These are phyloP conservation scores for Pterocles burchelli DNA, from an alignment of 2,113 vertebrate genomes.

Conservation along the genomic window DNA sequence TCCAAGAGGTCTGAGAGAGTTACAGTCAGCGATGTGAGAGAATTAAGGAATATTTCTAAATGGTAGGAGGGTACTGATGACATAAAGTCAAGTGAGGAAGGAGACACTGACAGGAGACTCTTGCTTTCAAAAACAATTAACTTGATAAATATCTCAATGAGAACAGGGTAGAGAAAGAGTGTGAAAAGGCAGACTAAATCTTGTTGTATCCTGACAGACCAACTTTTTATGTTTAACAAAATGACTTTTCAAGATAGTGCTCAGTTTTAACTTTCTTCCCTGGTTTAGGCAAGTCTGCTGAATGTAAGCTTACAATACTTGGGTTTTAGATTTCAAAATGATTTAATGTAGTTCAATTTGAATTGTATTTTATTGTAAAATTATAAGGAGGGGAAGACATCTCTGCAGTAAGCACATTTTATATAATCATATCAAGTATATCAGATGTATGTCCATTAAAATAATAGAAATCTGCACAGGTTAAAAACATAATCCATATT, in stretches of 20 bases:
- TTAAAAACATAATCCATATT: background rate
- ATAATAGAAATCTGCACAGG: background rate
- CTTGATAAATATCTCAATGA: background rate
- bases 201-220: background rate
- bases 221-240: constrained; percentile 1
- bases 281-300: background rate
- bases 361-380: background rate
- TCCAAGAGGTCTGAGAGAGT: background rate
- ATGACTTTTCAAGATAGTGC: background rate
- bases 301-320: background rate
- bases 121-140: constrained; percentile 12
- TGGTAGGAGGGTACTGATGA: background rate
- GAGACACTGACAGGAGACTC: constrained; percentile 1
- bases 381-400: background rate
- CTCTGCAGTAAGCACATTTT: background rate
- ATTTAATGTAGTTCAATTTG: background rate
- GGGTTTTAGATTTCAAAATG: background rate
- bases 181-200: constrained; percentile 4
- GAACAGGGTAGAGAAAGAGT: background rate
- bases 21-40: background rate
- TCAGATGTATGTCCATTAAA: background rate
- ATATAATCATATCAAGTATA: background rate
- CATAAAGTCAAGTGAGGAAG: background rate
- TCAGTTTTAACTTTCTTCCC: background rate
- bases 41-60: constrained; percentile 5